phyloP scores from a whole-genome alignment of 2,113 vertebrate genomes.

The Vidua chalybeata region DNA sequence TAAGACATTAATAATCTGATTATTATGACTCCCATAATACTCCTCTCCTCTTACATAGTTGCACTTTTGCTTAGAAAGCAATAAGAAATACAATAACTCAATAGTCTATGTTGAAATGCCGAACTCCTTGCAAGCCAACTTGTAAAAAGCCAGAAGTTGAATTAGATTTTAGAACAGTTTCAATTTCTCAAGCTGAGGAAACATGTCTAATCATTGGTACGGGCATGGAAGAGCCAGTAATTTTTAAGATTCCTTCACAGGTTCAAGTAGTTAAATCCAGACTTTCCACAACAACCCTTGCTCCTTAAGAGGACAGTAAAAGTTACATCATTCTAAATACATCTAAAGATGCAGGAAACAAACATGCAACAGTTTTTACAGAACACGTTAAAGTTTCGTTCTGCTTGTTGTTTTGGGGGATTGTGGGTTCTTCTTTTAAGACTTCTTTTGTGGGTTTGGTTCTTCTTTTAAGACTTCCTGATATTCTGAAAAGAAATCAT shows the following conservation, averaged over 20 bases:
- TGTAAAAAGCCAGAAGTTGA: neutral
- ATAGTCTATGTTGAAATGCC: neutral
- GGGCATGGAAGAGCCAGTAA: neutral
- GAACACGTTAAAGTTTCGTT: neutral
- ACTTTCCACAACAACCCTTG: neutral
- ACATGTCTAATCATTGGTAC: neutral
- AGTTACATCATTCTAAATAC: neutral
- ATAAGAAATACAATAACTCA: neutral
- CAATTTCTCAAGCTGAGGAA: neutral
- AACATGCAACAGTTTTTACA: neutral
- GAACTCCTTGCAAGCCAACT: neutral
- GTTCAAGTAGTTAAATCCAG: neutral
- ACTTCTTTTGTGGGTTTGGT: neutral
- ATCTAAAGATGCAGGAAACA: neutral
- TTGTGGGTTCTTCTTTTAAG: neutral
- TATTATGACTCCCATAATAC: neutral
- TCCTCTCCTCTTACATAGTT: neutral
- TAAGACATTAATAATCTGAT: neutral
- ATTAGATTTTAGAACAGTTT: neutral
- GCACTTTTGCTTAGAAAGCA: neutral
- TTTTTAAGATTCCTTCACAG: neutral
- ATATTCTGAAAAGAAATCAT: neutral
- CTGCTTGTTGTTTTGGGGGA: neutral
- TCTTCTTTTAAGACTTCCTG: neutral
- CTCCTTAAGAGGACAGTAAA: neutral